Conservation (phyloP, 2,888 invertebrate species). For the Drosophila vallismaia region DNA sequence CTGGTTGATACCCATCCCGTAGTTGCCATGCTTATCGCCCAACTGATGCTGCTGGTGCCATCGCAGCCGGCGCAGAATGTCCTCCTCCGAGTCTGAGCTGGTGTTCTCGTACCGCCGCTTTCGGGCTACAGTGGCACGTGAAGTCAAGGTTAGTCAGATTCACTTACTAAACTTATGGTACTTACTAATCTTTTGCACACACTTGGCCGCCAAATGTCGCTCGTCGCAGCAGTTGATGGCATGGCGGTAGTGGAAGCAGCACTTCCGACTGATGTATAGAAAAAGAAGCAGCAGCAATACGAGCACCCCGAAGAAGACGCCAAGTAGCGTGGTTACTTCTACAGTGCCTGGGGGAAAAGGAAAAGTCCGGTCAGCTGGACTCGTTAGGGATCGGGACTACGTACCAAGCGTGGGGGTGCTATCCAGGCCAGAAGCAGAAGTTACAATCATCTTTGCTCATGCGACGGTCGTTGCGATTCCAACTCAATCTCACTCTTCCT, state of each 20-base stretch:
- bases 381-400: constrained; percentile 49
- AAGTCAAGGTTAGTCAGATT: not conserved
- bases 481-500: constrained; percentile 21
- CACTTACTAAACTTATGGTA: constrained; percentile 17
- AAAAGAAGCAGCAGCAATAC: constrained; percentile 92
- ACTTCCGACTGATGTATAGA: constrained; percentile 93
- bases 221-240: constrained; percentile 88
- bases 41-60: constrained; percentile 84
- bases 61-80: constrained; percentile 86
- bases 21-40: constrained; percentile 78
- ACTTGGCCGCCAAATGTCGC: constrained; percentile 82
- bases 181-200: constrained; percentile 83
- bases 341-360: constrained; percentile 84
- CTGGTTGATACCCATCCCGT: constrained; percentile 81
- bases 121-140: constrained; percentile 66
- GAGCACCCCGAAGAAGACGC: constrained; percentile 93
- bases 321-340: constrained; percentile 95
- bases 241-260: constrained; percentile 87
- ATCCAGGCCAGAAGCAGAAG: constrained; percentile 84
- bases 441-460: constrained; percentile 83
- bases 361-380: constrained; percentile 29
- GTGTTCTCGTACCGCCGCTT: constrained; percentile 83
- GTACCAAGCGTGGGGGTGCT: constrained; percentile 83
- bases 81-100: constrained; percentile 91
- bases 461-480: constrained; percentile 41